These are phyloP conservation scores for Protophormia terraenovae DNA, from an alignment of 2,888 invertebrate species.

Conservation along the genomic window DNA sequence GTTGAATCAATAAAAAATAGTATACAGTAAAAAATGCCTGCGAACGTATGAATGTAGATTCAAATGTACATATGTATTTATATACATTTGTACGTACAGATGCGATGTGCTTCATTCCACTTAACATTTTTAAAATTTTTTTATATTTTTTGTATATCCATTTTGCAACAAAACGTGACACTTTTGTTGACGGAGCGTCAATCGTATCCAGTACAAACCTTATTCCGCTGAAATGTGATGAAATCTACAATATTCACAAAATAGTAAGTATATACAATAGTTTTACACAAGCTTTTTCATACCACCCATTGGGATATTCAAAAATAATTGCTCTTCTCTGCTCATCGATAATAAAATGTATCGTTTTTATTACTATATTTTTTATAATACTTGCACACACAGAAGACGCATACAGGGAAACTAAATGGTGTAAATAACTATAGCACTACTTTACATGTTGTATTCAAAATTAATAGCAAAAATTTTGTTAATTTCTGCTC, in stretches of 20 bases:
- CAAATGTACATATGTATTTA: not conserved
- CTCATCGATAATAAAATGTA: conserved; percentile 37
- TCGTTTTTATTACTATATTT: conserved; percentile 19
- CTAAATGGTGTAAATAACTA: too few species aligned
- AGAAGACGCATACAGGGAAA: too few species aligned
- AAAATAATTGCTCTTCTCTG: conserved; percentile 48
- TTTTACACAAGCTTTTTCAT: not conserved
- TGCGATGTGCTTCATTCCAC: conserved; percentile 27
- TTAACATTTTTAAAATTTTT: conserved; percentile 48
- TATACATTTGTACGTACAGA: not conserved
- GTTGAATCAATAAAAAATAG: conserved; percentile 49
- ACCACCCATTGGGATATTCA: conserved; percentile 33
- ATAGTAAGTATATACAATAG: not conserved
- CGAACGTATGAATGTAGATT: not conserved
- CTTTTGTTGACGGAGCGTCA: conserved; percentile 60
- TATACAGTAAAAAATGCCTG: conserved; percentile 10
- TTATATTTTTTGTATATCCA: conserved; percentile 26
- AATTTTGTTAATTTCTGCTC: too few species aligned
- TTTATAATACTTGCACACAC: not conserved
- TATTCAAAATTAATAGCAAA: too few species aligned
- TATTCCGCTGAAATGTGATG: conserved; percentile 40
- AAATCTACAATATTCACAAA: conserved; percentile 16
- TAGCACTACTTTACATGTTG: too few species aligned
- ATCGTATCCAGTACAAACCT: conserved; percentile 15
- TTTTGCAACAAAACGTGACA: conserved; percentile 67